Percentiles rank a stretch among this genome's conserved stretches.
phyloP scores from a whole-genome alignment of 53 echinoderm and acorn worm species.

The Glandiceps talaboti region DNA sequence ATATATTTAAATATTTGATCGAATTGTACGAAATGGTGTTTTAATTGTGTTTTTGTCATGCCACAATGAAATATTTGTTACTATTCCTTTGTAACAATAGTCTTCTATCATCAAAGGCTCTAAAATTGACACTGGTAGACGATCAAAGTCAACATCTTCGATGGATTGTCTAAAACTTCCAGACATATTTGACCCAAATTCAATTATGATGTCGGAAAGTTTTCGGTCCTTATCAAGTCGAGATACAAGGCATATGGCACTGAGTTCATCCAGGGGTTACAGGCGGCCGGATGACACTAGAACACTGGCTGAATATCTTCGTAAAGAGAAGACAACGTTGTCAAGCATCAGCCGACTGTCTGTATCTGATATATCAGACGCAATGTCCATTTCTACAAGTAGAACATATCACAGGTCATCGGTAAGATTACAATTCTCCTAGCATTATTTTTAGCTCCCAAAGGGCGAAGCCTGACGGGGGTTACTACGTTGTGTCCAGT shows the following conservation, averaged over 20 bases:
- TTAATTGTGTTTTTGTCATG: too few relatives aligned
- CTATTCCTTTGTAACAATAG: constrained; percentile 67
- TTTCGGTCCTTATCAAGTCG: not conserved
- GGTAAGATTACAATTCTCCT: constrained; percentile 71
- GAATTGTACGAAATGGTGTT: too few relatives aligned
- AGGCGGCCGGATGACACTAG: not conserved
- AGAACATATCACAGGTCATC: too few relatives aligned
- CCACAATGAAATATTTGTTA: too few relatives aligned
- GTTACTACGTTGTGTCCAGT: constrained; percentile 57
- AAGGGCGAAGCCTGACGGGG: constrained; percentile 71
- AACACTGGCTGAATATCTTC: not conserved
- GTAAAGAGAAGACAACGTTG: not conserved
- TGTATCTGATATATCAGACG: not conserved
- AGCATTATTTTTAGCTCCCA: constrained; percentile 80
- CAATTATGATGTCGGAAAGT: not conserved
- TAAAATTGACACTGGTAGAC: constrained; percentile 28
- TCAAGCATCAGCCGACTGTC: not conserved
- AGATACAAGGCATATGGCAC: not conserved
- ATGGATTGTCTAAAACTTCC: not conserved
- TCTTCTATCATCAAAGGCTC: constrained; percentile 49
- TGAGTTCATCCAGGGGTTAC: not conserved
- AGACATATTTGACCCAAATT: not conserved
- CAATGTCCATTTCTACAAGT: not conserved
- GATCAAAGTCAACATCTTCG: constrained; percentile 11
- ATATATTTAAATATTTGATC: too few relatives aligned